Conservation (phyloP, 2,888 invertebrate genomes). For the Gymnosoma rotundatum region DNA sequence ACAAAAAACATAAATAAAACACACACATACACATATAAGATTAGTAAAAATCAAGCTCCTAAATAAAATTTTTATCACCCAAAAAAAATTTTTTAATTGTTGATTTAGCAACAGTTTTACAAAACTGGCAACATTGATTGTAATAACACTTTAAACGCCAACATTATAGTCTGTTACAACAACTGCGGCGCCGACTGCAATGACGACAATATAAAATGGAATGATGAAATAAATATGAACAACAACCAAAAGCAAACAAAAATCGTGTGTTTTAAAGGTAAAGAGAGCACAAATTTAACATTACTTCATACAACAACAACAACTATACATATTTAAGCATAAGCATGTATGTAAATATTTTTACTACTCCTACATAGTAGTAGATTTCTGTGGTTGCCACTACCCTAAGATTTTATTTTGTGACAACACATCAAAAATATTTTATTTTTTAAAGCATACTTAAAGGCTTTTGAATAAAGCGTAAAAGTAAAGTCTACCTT, state of each 20-base stretch:
- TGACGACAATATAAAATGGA: background rate
- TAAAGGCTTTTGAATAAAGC: conserved; percentile 36
- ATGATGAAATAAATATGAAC: conserved; percentile 39
- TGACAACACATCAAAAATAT: conserved; percentile 20
- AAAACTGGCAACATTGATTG: background rate
- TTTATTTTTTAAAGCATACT: conserved; percentile 24
- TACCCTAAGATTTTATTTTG: background rate
- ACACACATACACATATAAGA: no score
- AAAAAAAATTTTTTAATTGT: no score
- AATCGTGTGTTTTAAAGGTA: conserved; percentile 52
- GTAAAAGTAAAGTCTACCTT: conserved; percentile 50
- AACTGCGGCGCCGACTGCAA: background rate
- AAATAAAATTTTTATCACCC: no score
- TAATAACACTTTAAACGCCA: conserved; percentile 27
- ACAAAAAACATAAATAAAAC: no score
- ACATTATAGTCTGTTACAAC: conserved; percentile 20
- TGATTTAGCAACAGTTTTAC: no score
- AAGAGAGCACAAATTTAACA: conserved; percentile 55
- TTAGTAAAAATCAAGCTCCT: no score
- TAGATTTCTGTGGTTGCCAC: background rate
- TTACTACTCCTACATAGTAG: background rate
- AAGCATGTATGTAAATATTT: background rate
- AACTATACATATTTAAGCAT: background rate
- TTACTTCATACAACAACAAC: conserved; percentile 14
- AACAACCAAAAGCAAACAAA: conserved; percentile 46